Base-by-base conservation (phyloP, 2,888 invertebrate species). In the Brassicogethes aeneus region DNA sequence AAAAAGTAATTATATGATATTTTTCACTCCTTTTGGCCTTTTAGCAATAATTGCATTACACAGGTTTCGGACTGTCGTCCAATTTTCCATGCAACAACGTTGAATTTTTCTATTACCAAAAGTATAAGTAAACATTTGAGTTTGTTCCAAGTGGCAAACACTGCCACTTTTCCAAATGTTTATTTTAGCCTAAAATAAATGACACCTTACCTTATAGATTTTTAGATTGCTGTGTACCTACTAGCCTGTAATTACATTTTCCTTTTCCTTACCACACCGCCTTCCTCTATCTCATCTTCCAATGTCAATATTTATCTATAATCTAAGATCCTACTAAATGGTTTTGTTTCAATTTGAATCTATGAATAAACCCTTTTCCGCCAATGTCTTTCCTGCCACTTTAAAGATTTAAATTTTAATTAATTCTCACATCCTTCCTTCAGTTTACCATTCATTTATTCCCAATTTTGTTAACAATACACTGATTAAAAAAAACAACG, bases 61-160 rank as follows among this genome's bases (percentile, higher is more conserved):
- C 5, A 10, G 23, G n/a, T n/a, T n/a, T n/a, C 10, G 34, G 13
- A 8, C 16, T 12, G 46, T 46, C 42, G 55, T 51, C 55, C 62
- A 59, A 58, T 61, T 23, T 51, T 51, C 47, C 57, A 57, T 60
- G 54, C 58, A 56, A 60, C 57, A 60, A 61, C 60, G 61, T 52
- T 53, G 58, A 59, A 63, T 61, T 61, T 63, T 61, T 61, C 64
- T 64, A 64, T 64, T 62, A 64, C 58, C 55, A 61, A 60, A 65
- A 65, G 63, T 65, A 58, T 65, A 66, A 63, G 64, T 64, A 65
- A 66, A 66, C 62, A 66, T 60, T 62, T 56, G 51, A 53, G 52
- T 51, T 55, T 58, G 59, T 60, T 57, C 57, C 55, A 55, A 55
- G 52, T 56, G 55, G 61, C 60, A 63, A 64, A 65, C 64, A 65